These are phyloP conservation scores for Cerceris ruficornis DNA, from an alignment of 2,888 invertebrate species.

Conservation along the genomic window DNA sequence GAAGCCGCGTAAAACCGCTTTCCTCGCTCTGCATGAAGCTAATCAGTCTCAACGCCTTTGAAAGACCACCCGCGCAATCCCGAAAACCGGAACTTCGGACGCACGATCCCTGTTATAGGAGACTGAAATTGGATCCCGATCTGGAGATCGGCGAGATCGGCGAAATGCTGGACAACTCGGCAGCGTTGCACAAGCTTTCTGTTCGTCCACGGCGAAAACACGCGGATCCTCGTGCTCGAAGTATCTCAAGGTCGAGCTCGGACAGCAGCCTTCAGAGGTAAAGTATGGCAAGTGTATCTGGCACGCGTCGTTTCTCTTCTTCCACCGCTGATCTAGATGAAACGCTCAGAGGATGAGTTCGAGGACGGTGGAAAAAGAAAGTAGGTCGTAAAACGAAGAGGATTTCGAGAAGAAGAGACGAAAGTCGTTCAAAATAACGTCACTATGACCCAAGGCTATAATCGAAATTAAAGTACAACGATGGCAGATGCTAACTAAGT, in stretches of 20 bases:
- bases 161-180: slow-evolving; percentile 87
- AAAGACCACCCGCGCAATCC: neutral
- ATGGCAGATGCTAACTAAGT: slow-evolving; percentile 20
- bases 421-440: neutral
- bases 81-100: neutral
- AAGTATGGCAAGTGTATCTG: slow-evolving; percentile 2
- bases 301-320: neutral
- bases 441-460: slow-evolving; percentile 16
- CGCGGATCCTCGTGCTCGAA: slow-evolving; percentile 82
- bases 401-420: neutral
- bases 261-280: slow-evolving; percentile 63
- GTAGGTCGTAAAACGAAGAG: neutral
- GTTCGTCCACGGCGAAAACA: slow-evolving; percentile 88
- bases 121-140: slow-evolving; percentile 83
- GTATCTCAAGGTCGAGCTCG: slow-evolving; percentile 70
- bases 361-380: too few relatives aligned
- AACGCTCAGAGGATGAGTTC: too few relatives aligned
- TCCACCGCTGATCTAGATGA: neutral
- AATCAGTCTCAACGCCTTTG: neutral
- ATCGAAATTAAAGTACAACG: neutral
- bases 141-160: slow-evolving; percentile 84
- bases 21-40: too few relatives aligned
- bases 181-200: slow-evolving; percentile 89
- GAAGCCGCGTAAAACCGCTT: too few relatives aligned
- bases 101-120: slow-evolving; percentile 69